phyloP scores from a whole-genome alignment of 2,113 vertebrate species.

The Triplophysa dalaica region DNA sequence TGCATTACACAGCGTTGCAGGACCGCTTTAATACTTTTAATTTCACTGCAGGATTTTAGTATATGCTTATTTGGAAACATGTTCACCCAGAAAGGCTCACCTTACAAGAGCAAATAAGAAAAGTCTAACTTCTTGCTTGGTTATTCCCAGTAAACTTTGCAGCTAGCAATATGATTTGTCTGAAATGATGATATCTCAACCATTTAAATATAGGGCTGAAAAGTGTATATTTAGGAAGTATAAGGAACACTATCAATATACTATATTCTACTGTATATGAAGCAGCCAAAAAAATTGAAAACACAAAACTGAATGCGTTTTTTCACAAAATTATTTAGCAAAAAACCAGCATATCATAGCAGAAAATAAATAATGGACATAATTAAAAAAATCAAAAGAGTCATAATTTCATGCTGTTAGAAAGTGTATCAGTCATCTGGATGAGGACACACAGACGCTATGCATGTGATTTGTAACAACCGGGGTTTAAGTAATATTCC shows the following conservation, averaged over 20 bases:
- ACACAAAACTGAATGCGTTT: no score
- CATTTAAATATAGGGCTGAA: constrained; percentile 64
- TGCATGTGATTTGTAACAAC: neutral
- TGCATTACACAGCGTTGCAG: no score
- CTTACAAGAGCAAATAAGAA: constrained; percentile 68
- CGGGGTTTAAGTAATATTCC: neutral
- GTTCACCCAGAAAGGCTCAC: neutral
- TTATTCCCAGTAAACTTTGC: constrained; percentile 62
- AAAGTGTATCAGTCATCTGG: no score
- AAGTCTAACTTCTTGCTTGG: constrained; percentile 70
- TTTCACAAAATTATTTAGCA: no score
- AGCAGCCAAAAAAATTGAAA: no score
- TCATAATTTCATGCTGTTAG: neutral
- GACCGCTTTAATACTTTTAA: no score
- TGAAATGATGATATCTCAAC: constrained; percentile 67
- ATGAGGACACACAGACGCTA: no score
- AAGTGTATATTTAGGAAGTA: no score
- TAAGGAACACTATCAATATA: no score
- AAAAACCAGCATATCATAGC: no score
- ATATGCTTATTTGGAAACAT: neutral
- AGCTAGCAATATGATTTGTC: no score
- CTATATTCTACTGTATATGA: constrained; percentile 40
- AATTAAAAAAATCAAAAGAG: constrained; percentile 46
- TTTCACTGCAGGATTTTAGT: neutral
- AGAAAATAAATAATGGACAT: no score